These are phyloP conservation scores for Gastrophryne carolinensis DNA, from an alignment of 2,797 vertebrate genomes.

Conservation along the genomic window DNA sequence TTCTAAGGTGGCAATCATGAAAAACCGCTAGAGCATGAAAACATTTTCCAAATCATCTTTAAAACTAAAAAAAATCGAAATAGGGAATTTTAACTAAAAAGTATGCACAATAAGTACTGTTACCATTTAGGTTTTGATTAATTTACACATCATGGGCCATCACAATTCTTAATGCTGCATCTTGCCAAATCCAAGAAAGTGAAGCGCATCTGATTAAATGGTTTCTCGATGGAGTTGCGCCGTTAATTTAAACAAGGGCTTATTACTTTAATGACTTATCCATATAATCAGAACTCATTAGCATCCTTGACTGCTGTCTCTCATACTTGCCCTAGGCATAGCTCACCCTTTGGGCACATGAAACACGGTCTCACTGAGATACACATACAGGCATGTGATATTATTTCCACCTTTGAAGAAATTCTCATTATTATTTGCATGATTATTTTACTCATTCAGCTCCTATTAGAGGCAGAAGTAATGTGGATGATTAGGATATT, in stretches of 20 bases:
- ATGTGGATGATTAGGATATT: constrained; percentile 44
- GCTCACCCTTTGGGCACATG: constrained; percentile 31
- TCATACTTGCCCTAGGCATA: constrained; percentile 81
- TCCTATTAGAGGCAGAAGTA: constrained; percentile 43
- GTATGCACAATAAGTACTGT: not conserved
- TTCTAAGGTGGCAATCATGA: no score
- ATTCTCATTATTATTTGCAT: constrained; percentile 42
- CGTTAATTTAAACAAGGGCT: constrained; percentile 92
- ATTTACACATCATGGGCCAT: constrained; percentile 21
- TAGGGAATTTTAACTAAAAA: not conserved
- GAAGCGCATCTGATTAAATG: constrained; percentile 74
- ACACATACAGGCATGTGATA: constrained; percentile 35
- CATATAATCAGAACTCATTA: constrained; percentile 97
- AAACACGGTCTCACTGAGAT: constrained; percentile 28
- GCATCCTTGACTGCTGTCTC: constrained; percentile 82
- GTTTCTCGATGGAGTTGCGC: constrained; percentile 66
- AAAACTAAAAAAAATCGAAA: no score
- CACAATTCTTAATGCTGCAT: constrained; percentile 20
- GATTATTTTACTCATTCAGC: constrained; percentile 38
- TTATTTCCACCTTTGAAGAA: constrained; percentile 49
- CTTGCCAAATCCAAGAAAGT: constrained; percentile 67
- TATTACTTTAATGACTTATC: constrained; percentile 98
- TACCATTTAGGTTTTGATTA: no score
- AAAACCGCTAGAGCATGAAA: no score
- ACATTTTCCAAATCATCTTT: no score